phyloP scores from a whole-genome alignment of 2,888 invertebrate species.

The Timandra comae region DNA sequence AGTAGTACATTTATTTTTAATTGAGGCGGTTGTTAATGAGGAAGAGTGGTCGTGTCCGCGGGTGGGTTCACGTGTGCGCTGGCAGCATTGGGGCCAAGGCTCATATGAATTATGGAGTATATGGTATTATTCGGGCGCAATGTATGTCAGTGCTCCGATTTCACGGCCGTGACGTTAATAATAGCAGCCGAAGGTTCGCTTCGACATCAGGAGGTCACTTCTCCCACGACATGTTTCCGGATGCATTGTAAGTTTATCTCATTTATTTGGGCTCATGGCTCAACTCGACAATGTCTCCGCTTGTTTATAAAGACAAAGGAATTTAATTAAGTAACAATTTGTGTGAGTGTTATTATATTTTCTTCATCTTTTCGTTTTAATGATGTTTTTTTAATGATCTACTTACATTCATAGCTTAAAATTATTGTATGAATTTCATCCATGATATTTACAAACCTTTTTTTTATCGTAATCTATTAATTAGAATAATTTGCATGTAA shows the following conservation, averaged over 20 bases:
- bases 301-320: conserved; percentile 7
- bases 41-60: conserved; percentile 10
- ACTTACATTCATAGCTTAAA: too few relatives aligned
- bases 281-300: conserved; percentile 9
- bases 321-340: conserved; percentile 3
- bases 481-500: too few relatives aligned
- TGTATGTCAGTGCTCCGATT: conserved; percentile 68
- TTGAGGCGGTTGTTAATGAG: conserved; percentile 8
- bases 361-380: too few relatives aligned
- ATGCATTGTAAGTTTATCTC: conserved; percentile 33
- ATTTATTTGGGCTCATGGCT: conserved; percentile 16
- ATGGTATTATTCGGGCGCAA: conserved; percentile 71
- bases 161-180: conserved; percentile 68
- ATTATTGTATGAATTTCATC: too few relatives aligned
- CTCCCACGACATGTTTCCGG: conserved; percentile 55
- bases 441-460: too few relatives aligned
- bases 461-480: too few relatives aligned
- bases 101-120: conserved; percentile 72
- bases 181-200: conserved; percentile 66
- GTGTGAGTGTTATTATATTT: not conserved
- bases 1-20: too few relatives aligned
- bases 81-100: conserved; percentile 67
- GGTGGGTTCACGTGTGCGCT: conserved; percentile 17
- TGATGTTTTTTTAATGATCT: too few relatives aligned
- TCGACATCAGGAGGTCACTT: conserved; percentile 62